A percentile compares a stretch with the other conserved stretches of the same genome.
phyloP scores from a whole-genome alignment of 2,888 invertebrate species.

The Pyrocoelia pectoralis region DNA sequence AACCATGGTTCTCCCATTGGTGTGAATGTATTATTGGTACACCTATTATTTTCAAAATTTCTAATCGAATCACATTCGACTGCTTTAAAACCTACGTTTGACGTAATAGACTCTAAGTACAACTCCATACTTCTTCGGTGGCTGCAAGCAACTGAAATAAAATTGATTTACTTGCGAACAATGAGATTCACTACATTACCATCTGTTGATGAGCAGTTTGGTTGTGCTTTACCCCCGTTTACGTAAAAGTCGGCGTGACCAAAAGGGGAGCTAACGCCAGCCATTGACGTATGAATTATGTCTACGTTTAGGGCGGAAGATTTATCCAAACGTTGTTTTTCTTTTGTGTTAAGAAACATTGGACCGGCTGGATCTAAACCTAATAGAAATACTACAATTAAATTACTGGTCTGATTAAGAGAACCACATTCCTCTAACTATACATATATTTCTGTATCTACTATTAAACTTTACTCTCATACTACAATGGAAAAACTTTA shows the following conservation, averaged over 20 bases:
- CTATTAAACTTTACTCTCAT: too few species aligned
- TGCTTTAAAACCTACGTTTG: slow-evolving; percentile 28
- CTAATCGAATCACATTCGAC: slow-evolving; percentile 23
- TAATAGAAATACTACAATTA: neutral
- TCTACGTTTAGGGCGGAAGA: slow-evolving; percentile 29
- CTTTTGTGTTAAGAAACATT: slow-evolving; percentile 17
- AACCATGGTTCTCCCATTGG: slow-evolving; percentile 34
- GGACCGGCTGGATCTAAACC: slow-evolving; percentile 34
- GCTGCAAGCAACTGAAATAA: slow-evolving; percentile 26
- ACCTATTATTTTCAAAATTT: slow-evolving; percentile 28
- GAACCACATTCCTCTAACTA: too few species aligned
- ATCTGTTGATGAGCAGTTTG: slow-evolving; percentile 20
- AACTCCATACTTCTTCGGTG: slow-evolving; percentile 31
- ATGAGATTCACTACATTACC: slow-evolving; percentile 12
- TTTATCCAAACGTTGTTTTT: slow-evolving; percentile 14
- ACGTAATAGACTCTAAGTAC: slow-evolving; percentile 30
- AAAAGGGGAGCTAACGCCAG: neutral
- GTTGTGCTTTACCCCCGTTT: slow-evolving; percentile 29
- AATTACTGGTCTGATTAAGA: too few species aligned
- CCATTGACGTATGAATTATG: slow-evolving; percentile 29
- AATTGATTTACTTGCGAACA: too few species aligned
- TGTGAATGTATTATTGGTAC: slow-evolving; percentile 24
- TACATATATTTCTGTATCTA: too few species aligned
- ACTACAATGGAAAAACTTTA: too few species aligned
- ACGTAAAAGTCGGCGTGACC: slow-evolving; percentile 34